These are phyloP conservation scores for Diaphora mendica DNA, from an alignment of 2,888 invertebrate species.

Conservation along the genomic window DNA sequence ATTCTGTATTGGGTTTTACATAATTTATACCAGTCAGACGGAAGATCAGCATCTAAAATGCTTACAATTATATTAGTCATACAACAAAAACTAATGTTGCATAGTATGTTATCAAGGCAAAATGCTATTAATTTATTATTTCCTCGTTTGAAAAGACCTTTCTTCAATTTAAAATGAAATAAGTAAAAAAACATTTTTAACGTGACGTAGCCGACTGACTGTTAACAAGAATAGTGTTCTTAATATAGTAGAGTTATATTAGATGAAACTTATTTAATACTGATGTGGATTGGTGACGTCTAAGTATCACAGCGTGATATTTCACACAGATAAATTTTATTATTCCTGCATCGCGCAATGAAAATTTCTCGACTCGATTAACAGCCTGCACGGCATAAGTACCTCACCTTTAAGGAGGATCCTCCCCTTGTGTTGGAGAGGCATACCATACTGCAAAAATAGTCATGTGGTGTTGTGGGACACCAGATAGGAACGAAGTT, in stretches of 20 bases:
- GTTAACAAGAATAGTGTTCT: background rate
- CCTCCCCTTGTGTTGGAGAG: too few relatives aligned
- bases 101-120: background rate
- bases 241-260: background rate
- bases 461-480: too few relatives aligned
- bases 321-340: too few relatives aligned
- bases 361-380: too few relatives aligned
- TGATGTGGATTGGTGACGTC: background rate
- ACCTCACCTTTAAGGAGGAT: too few relatives aligned
- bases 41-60: background rate
- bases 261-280: background rate
- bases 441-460: too few relatives aligned
- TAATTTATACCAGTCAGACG: background rate
- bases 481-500: too few relatives aligned
- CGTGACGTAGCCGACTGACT: background rate
- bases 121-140: background rate
- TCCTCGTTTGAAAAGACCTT: background rate
- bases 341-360: too few relatives aligned
- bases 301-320: too few relatives aligned
- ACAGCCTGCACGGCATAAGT: too few relatives aligned
- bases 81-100: background rate
- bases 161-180: background rate
- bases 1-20: background rate
- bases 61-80: background rate
- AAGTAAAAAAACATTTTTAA: background rate